phyloP scores from a whole-genome alignment of 2,113 vertebrate species.

The Philantomba maxwellii region DNA sequence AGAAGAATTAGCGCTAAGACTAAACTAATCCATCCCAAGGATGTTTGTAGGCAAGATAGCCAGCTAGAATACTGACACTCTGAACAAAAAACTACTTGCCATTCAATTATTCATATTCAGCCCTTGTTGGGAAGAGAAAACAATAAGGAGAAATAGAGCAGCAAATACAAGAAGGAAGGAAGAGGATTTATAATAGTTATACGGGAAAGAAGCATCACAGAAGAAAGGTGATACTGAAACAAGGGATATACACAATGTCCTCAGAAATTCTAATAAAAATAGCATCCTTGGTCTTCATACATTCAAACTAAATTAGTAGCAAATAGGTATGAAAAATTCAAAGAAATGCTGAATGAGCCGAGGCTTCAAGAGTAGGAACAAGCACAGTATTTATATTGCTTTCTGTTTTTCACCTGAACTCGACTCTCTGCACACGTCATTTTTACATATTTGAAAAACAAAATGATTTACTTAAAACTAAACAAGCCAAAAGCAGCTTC shows the following conservation, averaged over 20 bases:
- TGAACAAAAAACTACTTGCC: background rate
- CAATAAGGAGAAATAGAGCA: background rate
- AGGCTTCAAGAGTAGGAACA: background rate
- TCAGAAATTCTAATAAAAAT: background rate
- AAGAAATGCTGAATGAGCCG: background rate
- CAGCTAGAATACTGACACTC: background rate
- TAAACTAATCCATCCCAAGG: background rate
- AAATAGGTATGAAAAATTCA: background rate
- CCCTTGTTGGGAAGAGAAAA: background rate
- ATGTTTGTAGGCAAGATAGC: background rate
- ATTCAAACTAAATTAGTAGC: background rate
- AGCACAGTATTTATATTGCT: background rate
- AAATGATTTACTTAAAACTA: background rate
- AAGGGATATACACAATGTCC: background rate
- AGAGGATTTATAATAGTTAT: background rate
- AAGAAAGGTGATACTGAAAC: background rate
- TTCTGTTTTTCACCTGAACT: background rate
- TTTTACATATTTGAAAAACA: background rate
- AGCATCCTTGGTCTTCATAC: background rate
- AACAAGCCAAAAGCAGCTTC: background rate
- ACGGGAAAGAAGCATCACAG: background rate
- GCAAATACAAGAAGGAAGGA: background rate
- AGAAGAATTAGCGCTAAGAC: background rate
- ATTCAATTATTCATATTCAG: conserved; percentile 1
- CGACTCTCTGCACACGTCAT: background rate